Evolutionary conservation across 2,888 invertebrate genomes (phyloP).

Genomic region (Hypena proboscidalis): DNA sequence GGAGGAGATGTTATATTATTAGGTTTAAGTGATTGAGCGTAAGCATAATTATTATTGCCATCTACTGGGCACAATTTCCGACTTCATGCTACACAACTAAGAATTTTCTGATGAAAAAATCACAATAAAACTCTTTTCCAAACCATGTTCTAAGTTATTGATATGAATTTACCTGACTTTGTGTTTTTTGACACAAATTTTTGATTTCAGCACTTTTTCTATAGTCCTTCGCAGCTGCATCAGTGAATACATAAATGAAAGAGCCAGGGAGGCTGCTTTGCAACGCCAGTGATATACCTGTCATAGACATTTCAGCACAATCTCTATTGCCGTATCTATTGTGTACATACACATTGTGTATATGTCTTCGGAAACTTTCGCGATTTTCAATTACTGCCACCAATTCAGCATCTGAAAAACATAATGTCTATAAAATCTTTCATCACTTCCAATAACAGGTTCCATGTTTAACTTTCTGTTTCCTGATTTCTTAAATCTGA

Average conservation of each 20-base stretch:
- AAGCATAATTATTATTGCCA: too few relatives aligned
- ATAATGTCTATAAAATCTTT: not conserved
- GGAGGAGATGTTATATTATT: too few relatives aligned
- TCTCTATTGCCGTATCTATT: slow-evolving; percentile 10
- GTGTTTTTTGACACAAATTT: slow-evolving; percentile 43
- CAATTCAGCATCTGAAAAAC: not conserved
- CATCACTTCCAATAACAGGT: too few relatives aligned
- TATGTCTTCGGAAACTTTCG: slow-evolving; percentile 4
- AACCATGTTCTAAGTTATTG: too few relatives aligned
- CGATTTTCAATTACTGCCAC: not conserved
- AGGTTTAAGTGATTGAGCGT: too few relatives aligned
- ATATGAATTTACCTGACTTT: slow-evolving; percentile 41
- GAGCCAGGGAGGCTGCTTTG: slow-evolving; percentile 42
- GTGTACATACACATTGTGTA: slow-evolving; percentile 13
- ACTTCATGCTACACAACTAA: too few relatives aligned
- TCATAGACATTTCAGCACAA: slow-evolving; percentile 45
- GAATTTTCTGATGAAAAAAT: too few relatives aligned
- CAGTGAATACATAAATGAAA: slow-evolving; percentile 51
- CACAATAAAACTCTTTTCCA: too few relatives aligned
- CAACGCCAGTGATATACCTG: slow-evolving; percentile 42
- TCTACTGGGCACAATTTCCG: too few relatives aligned
- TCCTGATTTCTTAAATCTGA: too few relatives aligned
- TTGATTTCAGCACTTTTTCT: slow-evolving; percentile 18
- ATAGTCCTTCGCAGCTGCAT: slow-evolving; percentile 48
- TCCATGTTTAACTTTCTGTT: too few relatives aligned